Evolutionary conservation across 1,140 invertebrate species (phyloP).

Genomic region (Camponotus pennsylvanicus): DNA sequence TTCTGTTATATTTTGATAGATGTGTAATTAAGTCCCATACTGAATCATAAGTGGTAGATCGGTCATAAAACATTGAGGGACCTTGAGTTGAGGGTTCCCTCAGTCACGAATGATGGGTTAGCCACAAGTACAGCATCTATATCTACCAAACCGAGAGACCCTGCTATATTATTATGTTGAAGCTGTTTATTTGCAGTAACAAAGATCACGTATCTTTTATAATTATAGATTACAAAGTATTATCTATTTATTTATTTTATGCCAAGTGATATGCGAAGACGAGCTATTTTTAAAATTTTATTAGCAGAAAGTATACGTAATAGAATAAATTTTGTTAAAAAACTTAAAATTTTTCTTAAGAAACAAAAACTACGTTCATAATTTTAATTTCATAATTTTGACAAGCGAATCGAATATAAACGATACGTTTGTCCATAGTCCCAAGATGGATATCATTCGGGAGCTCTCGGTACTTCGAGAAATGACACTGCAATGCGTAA

Average conservation of each 20-base stretch:
- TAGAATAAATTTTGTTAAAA: not conserved
- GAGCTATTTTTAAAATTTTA: not conserved
- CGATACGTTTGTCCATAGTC: slow-evolving; percentile 13
- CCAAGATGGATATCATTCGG: slow-evolving; percentile 37
- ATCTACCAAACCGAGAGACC: slow-evolving; percentile 27
- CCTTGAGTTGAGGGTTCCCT: slow-evolving; percentile 21
- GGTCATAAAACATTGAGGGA: slow-evolving; percentile 55
- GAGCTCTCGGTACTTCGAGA: slow-evolving; percentile 29
- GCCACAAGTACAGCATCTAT: slow-evolving; percentile 46
- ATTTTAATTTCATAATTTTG: not conserved
- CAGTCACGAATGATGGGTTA: slow-evolving; percentile 51
- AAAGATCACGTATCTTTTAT: slow-evolving; percentile 34
- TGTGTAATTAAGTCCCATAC: slow-evolving; percentile 48
- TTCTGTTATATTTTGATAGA: slow-evolving; percentile 51
- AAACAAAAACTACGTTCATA: not conserved
- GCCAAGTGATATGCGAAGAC: not conserved
- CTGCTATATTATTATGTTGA: slow-evolving; percentile 19
- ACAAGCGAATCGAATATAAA: slow-evolving; percentile 30
- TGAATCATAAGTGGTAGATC: slow-evolving; percentile 58
- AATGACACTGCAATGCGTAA: slow-evolving; percentile 54
- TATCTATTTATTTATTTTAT: slow-evolving; percentile 7
- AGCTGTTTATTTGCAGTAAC: slow-evolving; percentile 25
- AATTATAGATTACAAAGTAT: not conserved
- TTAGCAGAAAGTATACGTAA: not conserved
- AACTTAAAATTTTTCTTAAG: not conserved